Conservation (phyloP, 2,113 vertebrate genomes). For the Garra rufa region DNA sequence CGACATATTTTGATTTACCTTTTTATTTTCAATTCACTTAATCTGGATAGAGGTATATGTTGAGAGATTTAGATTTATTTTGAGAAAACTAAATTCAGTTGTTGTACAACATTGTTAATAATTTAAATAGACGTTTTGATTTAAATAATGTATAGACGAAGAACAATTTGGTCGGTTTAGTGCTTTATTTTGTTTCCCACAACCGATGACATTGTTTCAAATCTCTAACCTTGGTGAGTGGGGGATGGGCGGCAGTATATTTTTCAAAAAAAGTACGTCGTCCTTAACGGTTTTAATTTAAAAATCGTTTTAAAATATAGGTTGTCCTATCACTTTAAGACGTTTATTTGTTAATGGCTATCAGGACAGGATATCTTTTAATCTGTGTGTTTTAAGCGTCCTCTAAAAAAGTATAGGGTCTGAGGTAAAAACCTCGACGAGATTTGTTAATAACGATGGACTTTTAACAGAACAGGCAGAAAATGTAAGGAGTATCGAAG, state of each 20-base stretch:
- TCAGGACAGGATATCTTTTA: not conserved
- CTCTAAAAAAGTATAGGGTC: not conserved
- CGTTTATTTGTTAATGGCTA: not conserved
- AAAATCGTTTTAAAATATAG: not conserved
- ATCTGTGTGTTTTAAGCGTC: too few relatives aligned
- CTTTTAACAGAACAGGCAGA: not conserved
- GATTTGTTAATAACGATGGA: too few relatives aligned
- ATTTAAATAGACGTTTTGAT: not conserved
- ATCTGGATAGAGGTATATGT: conserved; percentile 44
- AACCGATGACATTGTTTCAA: conserved; percentile 68
- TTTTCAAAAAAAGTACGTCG: not conserved
- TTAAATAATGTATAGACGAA: not conserved
- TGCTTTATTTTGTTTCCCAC: not conserved
- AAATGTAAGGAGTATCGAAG: not conserved
- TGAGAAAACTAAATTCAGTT: not conserved
- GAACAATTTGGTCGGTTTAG: not conserved
- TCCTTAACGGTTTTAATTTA: not conserved
- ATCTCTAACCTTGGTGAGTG: conserved; percentile 76
- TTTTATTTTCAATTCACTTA: conserved; percentile 24
- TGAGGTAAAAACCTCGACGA: not conserved
- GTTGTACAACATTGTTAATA: not conserved
- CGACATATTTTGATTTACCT: conserved; percentile 40
- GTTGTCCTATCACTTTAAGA: not conserved
- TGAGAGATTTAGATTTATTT: not conserved
- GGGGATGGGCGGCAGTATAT: conserved; percentile 74